A percentile compares a stretch with the other conserved stretches of the same genome.
These are phyloP conservation scores for Hyaena hyaena DNA, from an alignment of 2,113 vertebrate species.

Conservation along the genomic window DNA sequence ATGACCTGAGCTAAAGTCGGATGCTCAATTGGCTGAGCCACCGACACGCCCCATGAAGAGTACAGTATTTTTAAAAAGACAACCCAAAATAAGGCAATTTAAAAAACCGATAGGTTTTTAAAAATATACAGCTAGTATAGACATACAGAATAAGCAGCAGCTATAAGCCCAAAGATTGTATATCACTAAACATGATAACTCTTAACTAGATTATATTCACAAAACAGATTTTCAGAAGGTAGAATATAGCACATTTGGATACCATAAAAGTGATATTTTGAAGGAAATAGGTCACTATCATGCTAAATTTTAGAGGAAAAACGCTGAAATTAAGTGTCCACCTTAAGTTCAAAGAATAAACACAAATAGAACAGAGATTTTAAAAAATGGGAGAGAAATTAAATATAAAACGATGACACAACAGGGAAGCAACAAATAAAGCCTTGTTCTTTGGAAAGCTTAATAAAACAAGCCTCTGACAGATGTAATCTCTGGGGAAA, in stretches of 20 bases:
- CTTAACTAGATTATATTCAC: background rate
- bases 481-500: background rate
- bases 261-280: background rate
- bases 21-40: too few species aligned
- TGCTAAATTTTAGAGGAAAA: background rate
- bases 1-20: too few species aligned
- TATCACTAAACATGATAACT: background rate
- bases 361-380: background rate
- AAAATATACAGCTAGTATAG: background rate
- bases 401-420: background rate
- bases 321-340: background rate
- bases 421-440: background rate
- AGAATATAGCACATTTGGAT: background rate
- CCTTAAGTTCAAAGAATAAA: slow-evolving; percentile 17
- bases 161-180: background rate
- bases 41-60: background rate
- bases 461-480: background rate
- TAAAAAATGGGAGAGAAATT: background rate
- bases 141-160: slow-evolving; percentile 19
- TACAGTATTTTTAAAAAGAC: background rate
- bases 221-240: background rate
- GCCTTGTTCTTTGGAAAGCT: background rate
- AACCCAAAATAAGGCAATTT: slow-evolving; percentile 8
- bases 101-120: background rate
- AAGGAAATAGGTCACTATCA: background rate